phyloP scores from a whole-genome alignment of 1,140 invertebrate genomes.

The Microplitis demolitor region DNA sequence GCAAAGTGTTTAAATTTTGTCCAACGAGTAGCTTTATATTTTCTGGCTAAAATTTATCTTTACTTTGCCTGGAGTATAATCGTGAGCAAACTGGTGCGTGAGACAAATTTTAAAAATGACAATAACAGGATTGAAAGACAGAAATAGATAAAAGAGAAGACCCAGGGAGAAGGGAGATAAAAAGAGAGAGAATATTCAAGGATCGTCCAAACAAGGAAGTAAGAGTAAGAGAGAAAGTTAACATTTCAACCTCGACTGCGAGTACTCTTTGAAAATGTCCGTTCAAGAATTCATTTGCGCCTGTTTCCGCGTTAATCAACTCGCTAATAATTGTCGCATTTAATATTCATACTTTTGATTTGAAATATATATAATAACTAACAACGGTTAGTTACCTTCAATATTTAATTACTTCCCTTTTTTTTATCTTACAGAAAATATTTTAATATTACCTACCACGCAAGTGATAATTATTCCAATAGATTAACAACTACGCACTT shows the following conservation, averaged over 20 bases:
- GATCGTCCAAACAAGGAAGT: neutral
- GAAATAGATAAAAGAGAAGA: neutral
- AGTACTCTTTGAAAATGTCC: slow-evolving; percentile 2
- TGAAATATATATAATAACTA: slow-evolving; percentile 12
- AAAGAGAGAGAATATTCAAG: neutral
- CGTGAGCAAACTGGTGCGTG: slow-evolving; percentile 15
- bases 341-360: slow-evolving; percentile 22
- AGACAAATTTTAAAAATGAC: slow-evolving; percentile 6
- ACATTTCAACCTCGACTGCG: neutral
- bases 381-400: neutral
- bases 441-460: no score
- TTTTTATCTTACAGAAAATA: no score
- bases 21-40: neutral
- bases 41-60: neutral
- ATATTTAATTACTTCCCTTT: neutral
- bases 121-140: neutral
- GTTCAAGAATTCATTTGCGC: slow-evolving; percentile 19
- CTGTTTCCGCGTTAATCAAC: slow-evolving; percentile 23
- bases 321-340: slow-evolving; percentile 23
- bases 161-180: neutral
- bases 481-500: no score
- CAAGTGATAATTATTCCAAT: no score
- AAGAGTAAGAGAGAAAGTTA: slow-evolving; percentile 5
- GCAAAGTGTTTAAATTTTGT: slow-evolving; percentile 20
- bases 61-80: neutral